These are phyloP conservation scores for Thermophis baileyi DNA, from an alignment of 2,113 vertebrate genomes.

Conservation along the genomic window DNA sequence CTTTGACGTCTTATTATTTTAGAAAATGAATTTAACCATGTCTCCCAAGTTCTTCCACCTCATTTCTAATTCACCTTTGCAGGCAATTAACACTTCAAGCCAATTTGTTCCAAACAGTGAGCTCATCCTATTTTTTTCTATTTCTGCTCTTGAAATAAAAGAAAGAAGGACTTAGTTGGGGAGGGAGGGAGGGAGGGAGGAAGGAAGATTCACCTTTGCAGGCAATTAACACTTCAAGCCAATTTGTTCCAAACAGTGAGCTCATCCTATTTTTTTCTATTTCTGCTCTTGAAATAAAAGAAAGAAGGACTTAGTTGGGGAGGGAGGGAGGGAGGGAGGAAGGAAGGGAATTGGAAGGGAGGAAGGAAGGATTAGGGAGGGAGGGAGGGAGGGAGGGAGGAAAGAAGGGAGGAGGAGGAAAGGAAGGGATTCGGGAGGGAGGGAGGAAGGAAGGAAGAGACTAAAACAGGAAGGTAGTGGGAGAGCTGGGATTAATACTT, in stretches of 20 bases:
- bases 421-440: no score
- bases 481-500: not conserved
- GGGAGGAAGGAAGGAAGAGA: not conserved
- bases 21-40: not conserved
- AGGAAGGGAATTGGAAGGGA: not conserved
- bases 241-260: not conserved
- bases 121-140: not conserved
- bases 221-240: no score
- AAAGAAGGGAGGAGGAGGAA: no score
- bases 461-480: not conserved
- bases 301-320: not conserved
- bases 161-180: not conserved
- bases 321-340: not conserved
- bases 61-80: slow-evolving; percentile 28
- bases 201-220: no score
- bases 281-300: slow-evolving; percentile 20
- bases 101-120: not conserved
- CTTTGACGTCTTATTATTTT: not conserved
- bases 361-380: not conserved
- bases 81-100: slow-evolving; percentile 5
- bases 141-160: slow-evolving; percentile 22
- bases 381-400: not conserved
- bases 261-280: not conserved
- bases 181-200: not conserved
- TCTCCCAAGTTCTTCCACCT: not conserved